phyloP scores from a whole-genome alignment of 2,888 invertebrate species.

The Prostheceraeus crozeri region DNA sequence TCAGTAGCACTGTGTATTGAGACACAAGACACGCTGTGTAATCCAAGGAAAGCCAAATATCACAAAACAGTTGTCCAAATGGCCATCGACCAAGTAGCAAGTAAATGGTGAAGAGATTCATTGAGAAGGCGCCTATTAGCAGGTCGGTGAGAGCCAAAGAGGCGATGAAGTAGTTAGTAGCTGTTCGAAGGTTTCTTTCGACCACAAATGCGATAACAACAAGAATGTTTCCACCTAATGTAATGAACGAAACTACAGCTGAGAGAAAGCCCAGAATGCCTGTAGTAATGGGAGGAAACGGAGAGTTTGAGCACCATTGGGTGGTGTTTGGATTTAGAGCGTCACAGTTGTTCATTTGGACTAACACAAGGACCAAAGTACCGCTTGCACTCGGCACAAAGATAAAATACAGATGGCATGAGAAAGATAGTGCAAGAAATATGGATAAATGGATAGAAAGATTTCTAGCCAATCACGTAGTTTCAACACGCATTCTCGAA shows the following conservation, averaged over 20 bases:
- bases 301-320: no score
- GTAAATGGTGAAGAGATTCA: constrained; percentile 97
- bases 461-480: no score
- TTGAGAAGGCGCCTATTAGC: constrained; percentile 90
- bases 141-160: constrained; percentile 93
- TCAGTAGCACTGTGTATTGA: constrained; percentile 94
- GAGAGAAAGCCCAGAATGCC: constrained; percentile 97
- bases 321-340: no score
- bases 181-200: constrained; percentile 79
- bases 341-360: no score
- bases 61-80: constrained; percentile 85
- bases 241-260: constrained; percentile 66
- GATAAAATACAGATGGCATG: no score
- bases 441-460: no score
- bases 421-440: no score
- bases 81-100: constrained; percentile 93
- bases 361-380: no score
- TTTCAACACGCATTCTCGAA: no score
- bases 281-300: no score
- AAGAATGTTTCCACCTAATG: constrained; percentile 73
- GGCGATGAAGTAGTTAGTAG: constrained; percentile 97
- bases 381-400: no score
- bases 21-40: constrained; percentile 97
- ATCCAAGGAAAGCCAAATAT: constrained; percentile 95
- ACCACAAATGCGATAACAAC: constrained; percentile 88